phyloP scores from a whole-genome alignment of 2,888 invertebrate species.

The Mythimna impura region DNA sequence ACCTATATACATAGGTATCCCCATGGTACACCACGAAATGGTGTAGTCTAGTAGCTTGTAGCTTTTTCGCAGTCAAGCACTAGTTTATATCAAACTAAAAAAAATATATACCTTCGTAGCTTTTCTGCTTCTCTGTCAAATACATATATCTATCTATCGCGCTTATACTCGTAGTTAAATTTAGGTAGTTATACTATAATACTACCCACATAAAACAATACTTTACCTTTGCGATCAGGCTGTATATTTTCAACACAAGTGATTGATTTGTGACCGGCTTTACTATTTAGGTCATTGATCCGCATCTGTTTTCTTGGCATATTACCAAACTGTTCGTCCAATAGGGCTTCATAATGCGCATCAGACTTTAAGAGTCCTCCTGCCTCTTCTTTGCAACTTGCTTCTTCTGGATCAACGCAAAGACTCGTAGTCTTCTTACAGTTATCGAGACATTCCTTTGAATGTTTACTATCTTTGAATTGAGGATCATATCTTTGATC shows the following conservation, averaged over 20 bases:
- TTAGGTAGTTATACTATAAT: neutral
- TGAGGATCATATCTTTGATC: neutral
- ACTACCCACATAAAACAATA: slow-evolving; percentile 26
- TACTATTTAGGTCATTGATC: neutral
- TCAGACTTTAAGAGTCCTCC: neutral
- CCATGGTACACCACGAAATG: too few relatives aligned
- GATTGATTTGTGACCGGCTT: slow-evolving; percentile 10
- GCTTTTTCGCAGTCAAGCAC: too few relatives aligned
- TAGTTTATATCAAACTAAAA: too few relatives aligned
- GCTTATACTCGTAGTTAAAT: too few relatives aligned
- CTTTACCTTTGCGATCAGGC: slow-evolving; percentile 35
- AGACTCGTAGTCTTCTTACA: slow-evolving; percentile 3
- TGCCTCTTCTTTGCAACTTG: slow-evolving; percentile 3
- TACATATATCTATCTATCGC: too few relatives aligned
- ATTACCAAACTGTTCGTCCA: slow-evolving; percentile 4
- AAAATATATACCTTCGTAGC: too few relatives aligned
- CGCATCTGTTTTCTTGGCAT: neutral
- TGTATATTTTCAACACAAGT: slow-evolving; percentile 15
- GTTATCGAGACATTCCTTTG: slow-evolving; percentile 6
- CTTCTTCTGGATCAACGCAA: slow-evolving; percentile 13
- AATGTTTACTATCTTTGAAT: slow-evolving; percentile 17
- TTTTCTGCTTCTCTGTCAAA: too few relatives aligned
- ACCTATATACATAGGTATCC: too few relatives aligned
- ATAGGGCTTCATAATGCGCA: neutral
- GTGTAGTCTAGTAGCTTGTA: too few relatives aligned